These are phyloP conservation scores for Nymphalis polychloros DNA, from an alignment of 2,888 invertebrate genomes.

Conservation along the genomic window DNA sequence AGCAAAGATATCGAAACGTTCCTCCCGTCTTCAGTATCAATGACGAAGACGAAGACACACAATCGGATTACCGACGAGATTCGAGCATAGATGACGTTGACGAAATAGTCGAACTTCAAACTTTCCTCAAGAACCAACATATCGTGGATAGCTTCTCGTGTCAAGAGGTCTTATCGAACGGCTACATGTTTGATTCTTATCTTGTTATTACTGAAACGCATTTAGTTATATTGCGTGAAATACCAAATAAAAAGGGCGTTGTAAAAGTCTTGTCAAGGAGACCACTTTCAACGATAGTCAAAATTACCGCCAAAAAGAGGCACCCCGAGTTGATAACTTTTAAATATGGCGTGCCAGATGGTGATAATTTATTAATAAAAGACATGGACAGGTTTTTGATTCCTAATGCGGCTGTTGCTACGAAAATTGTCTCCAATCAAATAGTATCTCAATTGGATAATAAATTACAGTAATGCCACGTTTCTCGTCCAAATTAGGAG, in stretches of 20 bases:
- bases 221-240: conserved; percentile 91
- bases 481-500: conserved; percentile 8
- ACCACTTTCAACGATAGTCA: conserved; percentile 94
- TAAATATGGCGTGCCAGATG: conserved; percentile 94
- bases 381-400: conserved; percentile 97
- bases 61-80: conserved; percentile 60
- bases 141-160: conserved; percentile 94
- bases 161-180: conserved; percentile 94
- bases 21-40: conserved; percentile 97
- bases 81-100: conserved; percentile 84
- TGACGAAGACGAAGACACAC: conserved; percentile 85
- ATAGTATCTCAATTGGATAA: conserved; percentile 82
- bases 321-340: conserved; percentile 98
- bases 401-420: conserved; percentile 94
- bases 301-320: conserved; percentile 97
- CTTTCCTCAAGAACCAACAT: conserved; percentile 91
- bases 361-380: conserved; percentile 88
- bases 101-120: conserved; percentile 90
- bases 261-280: conserved; percentile 94
- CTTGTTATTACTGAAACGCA: conserved; percentile 93
- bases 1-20: conserved; percentile 94
- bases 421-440: conserved; percentile 93
- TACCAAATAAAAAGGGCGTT: conserved; percentile 87
- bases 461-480: conserved; percentile 49
- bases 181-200: conserved; percentile 93